Conservation (phyloP, 2,113 vertebrate genomes). For the Alouatta palliata region DNA sequence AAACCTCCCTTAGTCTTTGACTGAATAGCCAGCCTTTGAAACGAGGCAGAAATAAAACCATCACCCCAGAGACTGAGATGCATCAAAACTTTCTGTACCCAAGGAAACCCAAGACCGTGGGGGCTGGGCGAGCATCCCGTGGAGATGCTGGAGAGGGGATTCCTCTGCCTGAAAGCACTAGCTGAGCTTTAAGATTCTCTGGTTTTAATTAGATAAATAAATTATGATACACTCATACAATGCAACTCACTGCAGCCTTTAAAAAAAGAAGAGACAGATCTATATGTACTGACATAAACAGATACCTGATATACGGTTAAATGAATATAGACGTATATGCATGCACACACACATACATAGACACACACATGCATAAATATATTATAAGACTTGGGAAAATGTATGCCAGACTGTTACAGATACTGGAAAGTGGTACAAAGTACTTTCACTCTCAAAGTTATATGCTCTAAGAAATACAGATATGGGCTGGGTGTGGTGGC, state of each 20-base stretch:
- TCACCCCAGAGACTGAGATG: background rate
- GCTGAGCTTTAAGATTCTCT: background rate
- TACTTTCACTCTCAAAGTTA: background rate
- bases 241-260: background rate
- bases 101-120: background rate
- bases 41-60: background rate
- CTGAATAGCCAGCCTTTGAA: background rate
- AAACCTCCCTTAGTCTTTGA: background rate
- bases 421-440: background rate
- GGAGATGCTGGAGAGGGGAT: background rate
- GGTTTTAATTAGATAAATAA: conserved; percentile 39
- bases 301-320: background rate
- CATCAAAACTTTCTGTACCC: background rate
- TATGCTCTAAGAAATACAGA: background rate
- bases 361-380: background rate
- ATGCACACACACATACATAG: background rate
- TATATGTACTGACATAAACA: background rate
- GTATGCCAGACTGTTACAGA: background rate
- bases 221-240: background rate
- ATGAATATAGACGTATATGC: background rate
- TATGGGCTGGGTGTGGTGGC: no score
- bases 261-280: background rate
- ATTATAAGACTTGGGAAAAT: background rate
- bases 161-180: background rate
- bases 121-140: background rate